These are phyloP conservation scores for Formica exsecta DNA, from an alignment of 1,140 invertebrate species.

Conservation along the genomic window DNA sequence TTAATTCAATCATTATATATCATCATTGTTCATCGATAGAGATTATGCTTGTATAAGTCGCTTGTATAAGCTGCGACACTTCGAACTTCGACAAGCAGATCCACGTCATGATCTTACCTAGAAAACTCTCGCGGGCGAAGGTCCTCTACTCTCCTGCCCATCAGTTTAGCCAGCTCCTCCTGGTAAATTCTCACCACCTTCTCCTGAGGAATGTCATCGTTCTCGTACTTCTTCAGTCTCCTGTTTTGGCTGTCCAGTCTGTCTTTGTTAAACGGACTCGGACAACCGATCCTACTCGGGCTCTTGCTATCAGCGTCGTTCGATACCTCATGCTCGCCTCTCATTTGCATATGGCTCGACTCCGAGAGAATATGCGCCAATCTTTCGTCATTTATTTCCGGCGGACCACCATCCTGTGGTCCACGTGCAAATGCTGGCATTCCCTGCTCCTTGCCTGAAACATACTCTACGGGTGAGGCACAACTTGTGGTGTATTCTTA, in stretches of 20 bases:
- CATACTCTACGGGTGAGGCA: slow-evolving; percentile 87
- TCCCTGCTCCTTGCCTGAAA: slow-evolving; percentile 93
- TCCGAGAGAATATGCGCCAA: slow-evolving; percentile 97
- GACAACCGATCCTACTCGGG: slow-evolving; percentile 90
- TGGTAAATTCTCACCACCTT: slow-evolving; percentile 99
- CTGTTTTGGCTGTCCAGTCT: slow-evolving; percentile 90
- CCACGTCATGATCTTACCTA: slow-evolving; percentile 78
- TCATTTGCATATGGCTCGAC: slow-evolving; percentile 91
- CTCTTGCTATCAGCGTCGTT: slow-evolving; percentile 90
- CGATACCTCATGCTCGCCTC: slow-evolving; percentile 84
- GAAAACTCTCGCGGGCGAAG: slow-evolving; percentile 89
- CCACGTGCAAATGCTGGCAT: slow-evolving; percentile 91
- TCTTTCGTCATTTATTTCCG: slow-evolving; percentile 96
- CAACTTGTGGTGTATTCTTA: slow-evolving; percentile 86
- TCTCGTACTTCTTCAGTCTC: slow-evolving; percentile 94
- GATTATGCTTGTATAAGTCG: not conserved
- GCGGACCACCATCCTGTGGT: slow-evolving; percentile 89
- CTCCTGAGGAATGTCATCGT: slow-evolving; percentile 98
- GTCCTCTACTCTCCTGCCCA: slow-evolving; percentile 92
- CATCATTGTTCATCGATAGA: slow-evolving; percentile 11
- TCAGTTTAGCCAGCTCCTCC: slow-evolving; percentile 97
- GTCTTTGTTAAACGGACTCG: slow-evolving; percentile 91
- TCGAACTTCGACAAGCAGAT: not conserved
- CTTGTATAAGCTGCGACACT: not conserved
- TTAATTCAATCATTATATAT: slow-evolving; percentile 23